These are phyloP conservation scores for Chloromyia formosa DNA, from an alignment of 2,888 invertebrate species.

Conservation along the genomic window DNA sequence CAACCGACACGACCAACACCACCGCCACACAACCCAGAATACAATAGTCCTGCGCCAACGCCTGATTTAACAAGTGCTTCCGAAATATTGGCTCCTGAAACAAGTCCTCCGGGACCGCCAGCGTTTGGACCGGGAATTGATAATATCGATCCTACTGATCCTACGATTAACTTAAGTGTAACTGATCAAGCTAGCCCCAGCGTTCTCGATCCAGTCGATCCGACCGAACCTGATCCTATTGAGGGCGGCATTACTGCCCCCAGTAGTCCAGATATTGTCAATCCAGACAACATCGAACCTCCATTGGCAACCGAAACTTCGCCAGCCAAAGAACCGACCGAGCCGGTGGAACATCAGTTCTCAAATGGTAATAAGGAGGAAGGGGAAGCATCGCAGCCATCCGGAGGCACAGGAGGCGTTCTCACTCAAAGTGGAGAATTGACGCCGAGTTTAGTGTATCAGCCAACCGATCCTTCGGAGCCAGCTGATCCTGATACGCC, in stretches of 20 bases:
- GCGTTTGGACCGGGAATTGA: not conserved
- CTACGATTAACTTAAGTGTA: slow-evolving; percentile 17
- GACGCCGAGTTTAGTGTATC: slow-evolving; percentile 14
- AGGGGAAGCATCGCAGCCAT: not conserved
- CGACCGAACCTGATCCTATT: slow-evolving; percentile 25
- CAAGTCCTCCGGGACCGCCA: not conserved
- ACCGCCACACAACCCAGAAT: not conserved
- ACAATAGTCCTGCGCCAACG: not conserved
- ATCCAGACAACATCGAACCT: not conserved
- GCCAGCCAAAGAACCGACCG: not conserved
- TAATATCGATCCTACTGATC: slow-evolving; percentile 15
- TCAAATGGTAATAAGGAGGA: not conserved
- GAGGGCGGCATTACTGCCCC: not conserved
- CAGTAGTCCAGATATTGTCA: not conserved
- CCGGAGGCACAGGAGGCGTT: not conserved
- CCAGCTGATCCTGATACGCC: not conserved
- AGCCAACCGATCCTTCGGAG: slow-evolving; percentile 1
- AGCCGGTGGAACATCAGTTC: not conserved
- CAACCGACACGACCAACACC: not conserved
- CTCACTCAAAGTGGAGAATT: slow-evolving; percentile 20
- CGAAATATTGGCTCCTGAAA: not conserved
- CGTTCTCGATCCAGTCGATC: slow-evolving; percentile 31
- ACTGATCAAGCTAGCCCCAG: slow-evolving; percentile 20
- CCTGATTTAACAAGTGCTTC: not conserved
- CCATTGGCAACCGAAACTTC: too few relatives aligned